Percentiles rank a stretch among this genome's conserved stretches.
phyloP scores from a whole-genome alignment of 1,140 invertebrate genomes.

The Diabrotica virgifera region DNA sequence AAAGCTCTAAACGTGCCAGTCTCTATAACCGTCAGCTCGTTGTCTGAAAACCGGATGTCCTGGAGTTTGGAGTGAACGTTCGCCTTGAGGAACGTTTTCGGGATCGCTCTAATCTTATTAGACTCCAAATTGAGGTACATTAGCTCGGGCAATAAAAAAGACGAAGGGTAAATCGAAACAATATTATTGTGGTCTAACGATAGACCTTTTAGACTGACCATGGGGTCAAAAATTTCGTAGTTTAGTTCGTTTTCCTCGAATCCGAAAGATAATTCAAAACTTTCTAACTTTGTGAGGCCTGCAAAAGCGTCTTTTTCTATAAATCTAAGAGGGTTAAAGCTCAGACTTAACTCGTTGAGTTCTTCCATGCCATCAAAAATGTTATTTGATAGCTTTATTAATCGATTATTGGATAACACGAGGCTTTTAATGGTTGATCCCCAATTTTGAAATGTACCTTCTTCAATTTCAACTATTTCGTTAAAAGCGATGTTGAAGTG shows the following conservation, averaged over 20 bases:
- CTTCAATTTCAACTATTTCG: slow-evolving; percentile 69
- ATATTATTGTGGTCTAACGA: slow-evolving; percentile 87
- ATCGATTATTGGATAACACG: slow-evolving; percentile 78
- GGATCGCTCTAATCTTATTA: slow-evolving; percentile 67
- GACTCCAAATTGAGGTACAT: slow-evolving; percentile 85
- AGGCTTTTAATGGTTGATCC: slow-evolving; percentile 77
- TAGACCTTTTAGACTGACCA: slow-evolving; percentile 78
- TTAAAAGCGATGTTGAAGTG: slow-evolving; percentile 88
- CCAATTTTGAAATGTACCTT: slow-evolving; percentile 71
- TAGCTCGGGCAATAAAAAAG: slow-evolving; percentile 63
- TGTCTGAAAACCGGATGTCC: slow-evolving; percentile 75
- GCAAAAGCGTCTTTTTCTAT: slow-evolving; percentile 74
- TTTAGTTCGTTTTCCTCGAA: slow-evolving; percentile 76
- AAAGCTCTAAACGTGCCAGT: slow-evolving; percentile 64
- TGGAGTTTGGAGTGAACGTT: slow-evolving; percentile 64
- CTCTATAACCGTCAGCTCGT: slow-evolving; percentile 61
- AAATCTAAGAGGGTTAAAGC: slow-evolving; percentile 81
- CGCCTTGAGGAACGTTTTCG: slow-evolving; percentile 63
- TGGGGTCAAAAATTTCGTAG: slow-evolving; percentile 64
- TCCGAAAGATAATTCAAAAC: slow-evolving; percentile 81
- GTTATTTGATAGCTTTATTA: slow-evolving; percentile 69
- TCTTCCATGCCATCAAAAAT: slow-evolving; percentile 68
- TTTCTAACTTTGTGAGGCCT: slow-evolving; percentile 70
- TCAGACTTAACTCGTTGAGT: slow-evolving; percentile 81
- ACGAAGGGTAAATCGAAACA: slow-evolving; percentile 61